A percentile compares a stretch with the other conserved stretches of the same genome.
Conservation (phyloP, 2,113 vertebrate species). For the Pseudorectes ferrugineus region DNA sequence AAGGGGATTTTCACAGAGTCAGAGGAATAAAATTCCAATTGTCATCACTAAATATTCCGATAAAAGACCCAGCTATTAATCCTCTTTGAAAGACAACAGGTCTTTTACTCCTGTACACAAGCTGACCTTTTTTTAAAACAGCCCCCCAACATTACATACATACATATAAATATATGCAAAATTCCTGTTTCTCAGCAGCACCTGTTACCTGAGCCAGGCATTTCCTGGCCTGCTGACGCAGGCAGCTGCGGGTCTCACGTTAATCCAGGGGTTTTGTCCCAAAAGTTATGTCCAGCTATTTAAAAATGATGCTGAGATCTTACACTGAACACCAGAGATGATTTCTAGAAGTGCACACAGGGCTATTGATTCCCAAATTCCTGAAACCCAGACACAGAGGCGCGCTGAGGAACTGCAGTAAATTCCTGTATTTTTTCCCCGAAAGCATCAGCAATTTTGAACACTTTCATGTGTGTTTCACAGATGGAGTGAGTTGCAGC, state of each 20-base stretch:
- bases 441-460: not conserved
- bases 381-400: not conserved
- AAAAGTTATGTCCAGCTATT: not conserved
- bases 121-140: not conserved
- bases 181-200: not conserved
- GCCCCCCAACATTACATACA: too few species aligned
- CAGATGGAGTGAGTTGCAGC: not conserved
- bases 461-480: not conserved
- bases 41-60: not conserved
- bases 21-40: not conserved
- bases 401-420: not conserved
- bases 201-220: not conserved
- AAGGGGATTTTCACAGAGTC: fast-evolving
- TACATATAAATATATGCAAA: too few species aligned
- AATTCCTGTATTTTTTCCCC: not conserved
- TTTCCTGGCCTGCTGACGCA: not conserved
- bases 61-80: not conserved
- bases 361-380: not conserved
- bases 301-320: not conserved
- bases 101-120: not conserved
- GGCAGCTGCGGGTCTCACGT: not conserved
- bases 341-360: not conserved
- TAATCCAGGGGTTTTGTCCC: not conserved
- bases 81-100: not conserved
- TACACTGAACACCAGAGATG: not conserved